Percentiles rank a stretch among this genome's conserved stretches.
Evolutionary conservation across 2,113 vertebrate species (phyloP).

Genomic region (Oreochromis tanganicae): DNA sequence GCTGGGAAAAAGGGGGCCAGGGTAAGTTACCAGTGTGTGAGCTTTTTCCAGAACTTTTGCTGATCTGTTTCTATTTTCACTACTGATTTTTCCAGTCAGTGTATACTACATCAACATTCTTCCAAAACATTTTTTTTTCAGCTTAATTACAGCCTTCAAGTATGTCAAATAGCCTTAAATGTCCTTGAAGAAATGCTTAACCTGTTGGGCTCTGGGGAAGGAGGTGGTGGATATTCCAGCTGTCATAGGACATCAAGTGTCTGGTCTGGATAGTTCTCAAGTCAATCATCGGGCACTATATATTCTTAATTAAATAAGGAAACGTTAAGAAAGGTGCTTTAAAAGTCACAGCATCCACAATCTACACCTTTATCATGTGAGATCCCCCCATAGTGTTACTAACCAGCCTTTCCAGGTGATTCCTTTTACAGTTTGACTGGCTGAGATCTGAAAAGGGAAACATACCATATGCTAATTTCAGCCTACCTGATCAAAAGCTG

Average conservation of each 20-base stretch:
- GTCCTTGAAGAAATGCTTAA: neutral
- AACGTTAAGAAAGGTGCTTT: neutral
- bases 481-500: neutral
- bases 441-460: neutral
- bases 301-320: neutral
- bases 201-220: neutral
- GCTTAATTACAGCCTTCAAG: neutral
- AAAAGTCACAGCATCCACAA: neutral
- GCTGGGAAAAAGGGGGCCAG: conserved; percentile 80
- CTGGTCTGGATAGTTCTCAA: neutral
- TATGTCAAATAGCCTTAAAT: neutral
- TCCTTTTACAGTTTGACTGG: neutral
- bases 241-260: neutral
- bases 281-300: neutral
- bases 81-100: neutral
- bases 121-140: neutral
- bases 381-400: neutral
- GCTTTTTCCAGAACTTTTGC: neutral
- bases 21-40: conserved; percentile 60
- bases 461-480: neutral
- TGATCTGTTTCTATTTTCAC: neutral
- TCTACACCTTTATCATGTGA: neutral
- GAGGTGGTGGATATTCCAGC: neutral
- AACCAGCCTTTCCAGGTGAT: neutral
- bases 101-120: neutral